Conservation (phyloP, 2,113 vertebrate genomes). For the Ia io region DNA sequence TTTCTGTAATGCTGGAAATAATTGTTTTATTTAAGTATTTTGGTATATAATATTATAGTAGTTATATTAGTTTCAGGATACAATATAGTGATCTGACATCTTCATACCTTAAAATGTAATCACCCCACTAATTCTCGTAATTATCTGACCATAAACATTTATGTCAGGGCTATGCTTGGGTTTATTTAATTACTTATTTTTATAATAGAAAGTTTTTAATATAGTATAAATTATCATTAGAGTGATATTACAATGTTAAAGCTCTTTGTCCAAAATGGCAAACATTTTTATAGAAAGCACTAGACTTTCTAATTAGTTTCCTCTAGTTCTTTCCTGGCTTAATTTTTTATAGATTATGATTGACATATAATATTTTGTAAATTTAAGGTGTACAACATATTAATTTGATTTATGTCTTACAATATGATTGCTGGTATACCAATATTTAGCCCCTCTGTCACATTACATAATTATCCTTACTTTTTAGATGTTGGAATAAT, state of each 20-base stretch:
- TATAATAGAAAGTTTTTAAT: neutral
- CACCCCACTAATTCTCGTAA: neutral
- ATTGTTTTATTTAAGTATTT: neutral
- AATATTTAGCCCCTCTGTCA: neutral
- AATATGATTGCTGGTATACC: neutral
- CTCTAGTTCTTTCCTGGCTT: neutral
- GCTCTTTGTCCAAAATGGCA: neutral
- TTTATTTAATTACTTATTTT: neutral
- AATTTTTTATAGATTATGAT: neutral
- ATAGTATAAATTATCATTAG: neutral
- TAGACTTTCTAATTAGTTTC: neutral
- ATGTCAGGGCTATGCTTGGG: neutral
- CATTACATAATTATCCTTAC: neutral
- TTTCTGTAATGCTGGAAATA: neutral
- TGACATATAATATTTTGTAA: neutral
- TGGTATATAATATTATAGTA: neutral
- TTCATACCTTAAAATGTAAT: neutral
- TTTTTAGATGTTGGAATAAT: neutral
- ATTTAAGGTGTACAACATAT: neutral
- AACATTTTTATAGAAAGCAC: constrained; percentile 32
- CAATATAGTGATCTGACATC: neutral
- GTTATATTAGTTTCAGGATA: neutral
- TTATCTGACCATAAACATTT: neutral
- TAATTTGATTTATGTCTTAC: neutral
- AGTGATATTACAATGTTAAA: neutral